Percentiles rank a stretch among this genome's conserved stretches.
Evolutionary conservation across 2,113 vertebrate genomes (phyloP).

Genomic region (Eulemur macaco): DNA sequence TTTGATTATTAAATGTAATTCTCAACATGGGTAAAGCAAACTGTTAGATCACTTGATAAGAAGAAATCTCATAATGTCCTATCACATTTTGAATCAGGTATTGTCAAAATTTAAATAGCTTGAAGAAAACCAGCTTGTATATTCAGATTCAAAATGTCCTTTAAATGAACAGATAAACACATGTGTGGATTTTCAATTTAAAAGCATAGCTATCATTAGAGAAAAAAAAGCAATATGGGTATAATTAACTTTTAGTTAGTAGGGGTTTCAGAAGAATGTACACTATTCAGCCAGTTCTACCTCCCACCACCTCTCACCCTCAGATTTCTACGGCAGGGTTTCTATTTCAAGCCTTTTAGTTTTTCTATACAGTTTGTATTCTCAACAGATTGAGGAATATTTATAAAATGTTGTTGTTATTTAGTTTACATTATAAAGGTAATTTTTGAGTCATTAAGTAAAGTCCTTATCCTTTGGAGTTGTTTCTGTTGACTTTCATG

Average conservation of each 20-base stretch:
- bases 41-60: neutral
- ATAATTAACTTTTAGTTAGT: neutral
- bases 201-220: neutral
- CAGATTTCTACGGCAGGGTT: neutral
- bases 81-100: neutral
- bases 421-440: neutral
- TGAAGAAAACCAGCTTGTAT: neutral
- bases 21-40: neutral
- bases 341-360: neutral
- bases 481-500: neutral
- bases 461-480: neutral
- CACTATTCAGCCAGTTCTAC: neutral
- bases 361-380: neutral
- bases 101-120: neutral
- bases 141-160: neutral
- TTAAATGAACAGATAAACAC: neutral
- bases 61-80: neutral
- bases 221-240: neutral
- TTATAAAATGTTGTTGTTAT: neutral
- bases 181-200: neutral
- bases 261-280: neutral
- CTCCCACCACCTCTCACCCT: too few relatives aligned
- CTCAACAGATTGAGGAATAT: neutral
- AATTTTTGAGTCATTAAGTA: neutral
- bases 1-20: neutral